phyloP scores from a whole-genome alignment of 2,113 vertebrate species.

The Cavia aperea region DNA sequence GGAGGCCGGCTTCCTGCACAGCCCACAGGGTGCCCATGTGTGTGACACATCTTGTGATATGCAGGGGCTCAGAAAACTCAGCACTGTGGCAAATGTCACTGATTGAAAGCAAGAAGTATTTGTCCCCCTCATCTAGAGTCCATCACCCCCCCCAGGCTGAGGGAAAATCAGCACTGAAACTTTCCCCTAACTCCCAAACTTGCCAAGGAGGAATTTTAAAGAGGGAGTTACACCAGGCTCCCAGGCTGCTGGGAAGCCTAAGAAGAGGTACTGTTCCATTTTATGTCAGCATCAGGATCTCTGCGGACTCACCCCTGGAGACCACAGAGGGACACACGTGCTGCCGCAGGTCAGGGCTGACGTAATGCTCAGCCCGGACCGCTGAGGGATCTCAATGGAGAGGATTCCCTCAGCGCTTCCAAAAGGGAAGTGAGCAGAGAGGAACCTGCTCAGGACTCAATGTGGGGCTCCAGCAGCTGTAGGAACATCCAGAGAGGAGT shows the following conservation, averaged over 20 bases:
- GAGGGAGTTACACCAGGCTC: neutral
- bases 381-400: neutral
- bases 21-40: fast-evolving
- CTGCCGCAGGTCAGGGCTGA: no score
- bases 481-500: neutral
- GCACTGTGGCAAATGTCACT: fast-evolving
- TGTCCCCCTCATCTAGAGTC: no score
- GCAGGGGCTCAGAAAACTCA: neutral
- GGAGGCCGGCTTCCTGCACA: fast-evolving
- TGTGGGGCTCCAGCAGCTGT: neutral
- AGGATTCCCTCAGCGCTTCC: fast-evolving
- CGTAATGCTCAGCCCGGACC: neutral
- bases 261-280: neutral
- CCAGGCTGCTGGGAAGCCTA: neutral
- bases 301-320: no score
- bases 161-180: no score
- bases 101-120: neutral
- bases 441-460: neutral
- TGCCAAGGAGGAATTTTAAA: neutral
- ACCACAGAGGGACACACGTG: no score
- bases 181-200: neutral
- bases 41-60: fast-evolving
- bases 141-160: no score
- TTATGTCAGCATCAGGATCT: neutral
- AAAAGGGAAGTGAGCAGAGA: neutral